Evolutionary conservation across 2,113 vertebrate species (phyloP).

Genomic region (Gallinago paraguaiae): DNA sequence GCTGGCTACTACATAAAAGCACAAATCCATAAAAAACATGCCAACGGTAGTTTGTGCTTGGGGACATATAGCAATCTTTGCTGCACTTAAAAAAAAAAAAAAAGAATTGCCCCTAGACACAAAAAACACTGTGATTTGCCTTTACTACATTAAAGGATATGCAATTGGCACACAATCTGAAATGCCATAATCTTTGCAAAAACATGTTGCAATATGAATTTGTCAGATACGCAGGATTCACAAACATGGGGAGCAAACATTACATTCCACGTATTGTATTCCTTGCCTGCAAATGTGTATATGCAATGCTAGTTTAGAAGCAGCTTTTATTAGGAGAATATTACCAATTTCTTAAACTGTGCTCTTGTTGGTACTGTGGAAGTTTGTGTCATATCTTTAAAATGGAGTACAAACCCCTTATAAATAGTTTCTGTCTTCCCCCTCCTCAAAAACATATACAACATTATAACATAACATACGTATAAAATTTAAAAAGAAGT

Average conservation of each 20-base stretch:
- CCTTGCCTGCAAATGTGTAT: neutral
- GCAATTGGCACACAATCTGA: neutral
- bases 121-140: neutral
- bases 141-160: neutral
- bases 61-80: neutral
- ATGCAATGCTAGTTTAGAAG: neutral
- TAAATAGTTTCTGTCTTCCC: neutral
- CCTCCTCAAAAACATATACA: neutral
- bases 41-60: neutral
- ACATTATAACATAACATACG: rapidly evolving
- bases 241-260: neutral
- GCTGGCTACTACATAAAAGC: neutral
- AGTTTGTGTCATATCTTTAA: neutral
- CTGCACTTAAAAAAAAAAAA: neutral
- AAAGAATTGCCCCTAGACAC: neutral
- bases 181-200: neutral
- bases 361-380: neutral
- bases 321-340: neutral
- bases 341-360: neutral
- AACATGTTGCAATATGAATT: neutral
- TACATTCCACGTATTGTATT: neutral
- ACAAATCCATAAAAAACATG: neutral
- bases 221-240: neutral
- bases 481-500: neutral
- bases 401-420: neutral